phyloP scores from a whole-genome alignment of 2,888 invertebrate species.

The Melitaea athalia region DNA sequence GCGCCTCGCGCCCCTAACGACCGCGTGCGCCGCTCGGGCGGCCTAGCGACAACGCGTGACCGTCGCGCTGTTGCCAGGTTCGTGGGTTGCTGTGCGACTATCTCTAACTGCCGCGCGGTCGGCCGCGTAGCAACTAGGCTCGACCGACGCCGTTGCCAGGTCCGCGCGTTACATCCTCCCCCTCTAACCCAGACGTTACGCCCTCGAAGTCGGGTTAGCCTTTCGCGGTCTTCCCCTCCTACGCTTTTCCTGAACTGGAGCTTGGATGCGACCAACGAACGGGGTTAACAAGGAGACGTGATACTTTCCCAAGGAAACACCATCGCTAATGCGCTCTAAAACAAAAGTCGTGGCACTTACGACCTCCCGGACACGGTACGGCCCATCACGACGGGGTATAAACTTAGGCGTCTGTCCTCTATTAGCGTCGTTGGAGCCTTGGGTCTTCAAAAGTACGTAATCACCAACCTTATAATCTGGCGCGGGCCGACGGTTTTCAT shows the following conservation, averaged over 20 bases:
- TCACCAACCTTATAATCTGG: slow-evolving; percentile 21
- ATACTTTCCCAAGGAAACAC: slow-evolving; percentile 7
- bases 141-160: background rate
- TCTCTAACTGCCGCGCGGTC: no score
- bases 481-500: background rate
- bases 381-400: slow-evolving; percentile 17
- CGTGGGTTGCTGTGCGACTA: no score
- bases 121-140: no score
- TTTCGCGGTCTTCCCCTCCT: background rate
- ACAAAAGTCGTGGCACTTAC: background rate
- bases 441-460: slow-evolving; percentile 22
- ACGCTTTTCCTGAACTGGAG: background rate
- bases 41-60: no score
- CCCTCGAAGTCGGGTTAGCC: background rate
- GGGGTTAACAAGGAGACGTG: slow-evolving; percentile 13
- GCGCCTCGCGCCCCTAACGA: no score
- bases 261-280: background rate
- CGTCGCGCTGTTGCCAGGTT: no score
- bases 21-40: no score
- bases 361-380: background rate
- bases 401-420: slow-evolving; percentile 16
- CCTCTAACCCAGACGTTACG: background rate
- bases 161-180: slow-evolving; percentile 7
- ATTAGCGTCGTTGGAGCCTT: slow-evolving; percentile 11
- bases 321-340: background rate